These are phyloP conservation scores for Pseudorasbora parva DNA, from an alignment of 2,113 vertebrate genomes.

Conservation along the genomic window DNA sequence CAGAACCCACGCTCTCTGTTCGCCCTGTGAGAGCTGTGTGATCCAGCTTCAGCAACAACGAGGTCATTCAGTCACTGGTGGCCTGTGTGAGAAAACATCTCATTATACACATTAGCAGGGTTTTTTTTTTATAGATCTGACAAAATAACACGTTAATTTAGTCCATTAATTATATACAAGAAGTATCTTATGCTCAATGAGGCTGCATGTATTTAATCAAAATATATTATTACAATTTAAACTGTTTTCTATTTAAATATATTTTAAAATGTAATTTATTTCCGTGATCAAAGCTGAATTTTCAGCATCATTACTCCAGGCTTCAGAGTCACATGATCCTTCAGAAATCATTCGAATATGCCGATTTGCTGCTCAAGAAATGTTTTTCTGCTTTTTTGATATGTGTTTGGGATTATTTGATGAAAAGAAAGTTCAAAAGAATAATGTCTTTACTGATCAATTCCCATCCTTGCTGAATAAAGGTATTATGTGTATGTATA, in stretches of 20 bases:
- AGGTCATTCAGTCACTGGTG: conserved; percentile 29
- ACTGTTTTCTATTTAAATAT: neutral
- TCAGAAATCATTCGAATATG: neutral
- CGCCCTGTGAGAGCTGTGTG: conserved; percentile 31
- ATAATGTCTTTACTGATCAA: neutral
- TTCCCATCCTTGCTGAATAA: neutral
- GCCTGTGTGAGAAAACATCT: neutral
- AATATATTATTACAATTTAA: neutral
- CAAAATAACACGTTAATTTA: neutral
- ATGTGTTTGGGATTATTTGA: neutral
- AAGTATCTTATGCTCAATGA: neutral
- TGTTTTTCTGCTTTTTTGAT: neutral
- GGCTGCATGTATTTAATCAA: neutral
- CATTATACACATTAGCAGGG: neutral
- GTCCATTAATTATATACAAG: neutral
- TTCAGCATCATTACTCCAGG: neutral
- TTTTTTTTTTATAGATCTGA: neutral
- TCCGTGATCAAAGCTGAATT: neutral
- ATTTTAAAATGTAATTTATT: neutral
- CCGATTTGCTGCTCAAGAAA: neutral
- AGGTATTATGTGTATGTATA: neutral
- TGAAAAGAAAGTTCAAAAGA: neutral
- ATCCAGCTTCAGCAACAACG: conserved; percentile 29
- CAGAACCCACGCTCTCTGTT: conserved; percentile 16
- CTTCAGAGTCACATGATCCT: neutral